Conservation (phyloP, 2,113 vertebrate species). For the Pteropus alecto region DNA sequence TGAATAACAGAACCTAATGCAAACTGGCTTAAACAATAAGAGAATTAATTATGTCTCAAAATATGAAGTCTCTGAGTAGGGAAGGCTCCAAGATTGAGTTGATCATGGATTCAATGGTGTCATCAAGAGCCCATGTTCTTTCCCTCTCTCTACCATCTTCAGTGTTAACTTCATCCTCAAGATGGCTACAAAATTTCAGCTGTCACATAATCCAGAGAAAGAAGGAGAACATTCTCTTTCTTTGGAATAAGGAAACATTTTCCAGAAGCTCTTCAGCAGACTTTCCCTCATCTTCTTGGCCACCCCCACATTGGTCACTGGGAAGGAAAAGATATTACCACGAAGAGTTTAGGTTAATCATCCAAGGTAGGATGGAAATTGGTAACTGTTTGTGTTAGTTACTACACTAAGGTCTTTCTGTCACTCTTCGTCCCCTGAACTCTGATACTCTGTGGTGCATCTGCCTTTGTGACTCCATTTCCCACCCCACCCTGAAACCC, state of each 20-base stretch:
- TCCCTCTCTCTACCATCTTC: not conserved
- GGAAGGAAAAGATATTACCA: not conserved
- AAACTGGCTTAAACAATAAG: conserved; percentile 5
- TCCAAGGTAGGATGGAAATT: not conserved
- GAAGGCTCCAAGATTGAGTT: not conserved
- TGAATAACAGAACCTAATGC: not conserved
- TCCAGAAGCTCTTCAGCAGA: not conserved
- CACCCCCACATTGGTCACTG: not conserved
- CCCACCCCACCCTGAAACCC: not conserved
- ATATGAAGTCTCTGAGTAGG: not conserved
- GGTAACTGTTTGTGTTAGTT: not conserved
- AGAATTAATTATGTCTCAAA: not conserved
- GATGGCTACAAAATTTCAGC: not conserved
- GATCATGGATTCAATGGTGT: not conserved
- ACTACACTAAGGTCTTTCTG: not conserved
- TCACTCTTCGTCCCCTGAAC: not conserved
- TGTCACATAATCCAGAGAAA: not conserved
- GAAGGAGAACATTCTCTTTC: not conserved
- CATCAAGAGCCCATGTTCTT: not conserved
- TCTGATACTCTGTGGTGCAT: not conserved
- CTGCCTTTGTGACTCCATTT: not conserved
- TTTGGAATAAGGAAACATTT: conserved; percentile 25
- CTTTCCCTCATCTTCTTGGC: not conserved
- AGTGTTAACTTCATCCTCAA: not conserved
- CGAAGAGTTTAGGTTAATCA: not conserved